A percentile compares a stretch with the other conserved stretches of the same genome.
Conservation (phyloP, 2,113 vertebrate species). For the Murina feae region DNA sequence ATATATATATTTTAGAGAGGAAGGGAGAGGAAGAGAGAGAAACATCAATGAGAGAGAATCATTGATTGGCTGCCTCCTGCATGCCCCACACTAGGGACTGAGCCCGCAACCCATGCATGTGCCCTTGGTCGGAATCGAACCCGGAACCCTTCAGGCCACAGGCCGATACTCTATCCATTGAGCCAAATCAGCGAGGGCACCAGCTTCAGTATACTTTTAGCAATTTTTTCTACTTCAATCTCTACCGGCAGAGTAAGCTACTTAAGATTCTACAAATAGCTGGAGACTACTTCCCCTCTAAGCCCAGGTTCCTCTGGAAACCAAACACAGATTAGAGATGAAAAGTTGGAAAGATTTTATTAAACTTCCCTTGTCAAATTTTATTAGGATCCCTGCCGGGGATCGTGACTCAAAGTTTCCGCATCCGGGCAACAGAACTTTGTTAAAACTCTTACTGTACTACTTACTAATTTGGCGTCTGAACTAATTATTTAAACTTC, state of each 20-base stretch:
- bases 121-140: too few relatives aligned
- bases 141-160: too few relatives aligned
- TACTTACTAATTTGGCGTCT: neutral
- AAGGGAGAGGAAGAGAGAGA: too few relatives aligned
- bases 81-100: too few relatives aligned
- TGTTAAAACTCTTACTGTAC: neutral
- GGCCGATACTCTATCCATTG: too few relatives aligned
- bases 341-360: neutral
- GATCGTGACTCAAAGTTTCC: neutral
- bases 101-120: too few relatives aligned
- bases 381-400: neutral
- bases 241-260: neutral
- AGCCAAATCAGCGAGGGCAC: too few relatives aligned
- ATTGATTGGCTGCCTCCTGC: too few relatives aligned
- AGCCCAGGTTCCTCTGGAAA: slow-evolving; percentile 7
- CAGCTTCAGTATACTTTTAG: neutral
- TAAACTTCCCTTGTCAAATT: neutral
- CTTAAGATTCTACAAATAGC: neutral
- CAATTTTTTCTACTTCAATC: neutral
- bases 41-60: too few relatives aligned
- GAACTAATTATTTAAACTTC: neutral
- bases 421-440: neutral
- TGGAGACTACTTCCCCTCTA: neutral
- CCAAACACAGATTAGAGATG: neutral
- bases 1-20: too few relatives aligned